These are phyloP conservation scores for Oreochromis mossambicus DNA, from an alignment of 2,797 vertebrate genomes.

Conservation along the genomic window DNA sequence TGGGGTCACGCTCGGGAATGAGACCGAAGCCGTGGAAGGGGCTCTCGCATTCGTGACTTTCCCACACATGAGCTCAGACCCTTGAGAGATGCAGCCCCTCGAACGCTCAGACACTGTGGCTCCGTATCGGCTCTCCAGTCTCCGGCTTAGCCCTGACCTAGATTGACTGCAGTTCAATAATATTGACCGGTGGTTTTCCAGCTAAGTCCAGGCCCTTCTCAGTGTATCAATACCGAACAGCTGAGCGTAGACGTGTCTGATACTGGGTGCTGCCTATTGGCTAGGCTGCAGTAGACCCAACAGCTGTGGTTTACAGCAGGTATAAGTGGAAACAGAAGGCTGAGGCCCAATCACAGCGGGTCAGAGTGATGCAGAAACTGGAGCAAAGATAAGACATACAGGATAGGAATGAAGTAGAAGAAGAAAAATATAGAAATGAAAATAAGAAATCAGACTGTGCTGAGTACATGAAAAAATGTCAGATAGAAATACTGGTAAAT, in stretches of 20 bases:
- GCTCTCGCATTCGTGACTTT: conserved; percentile 14
- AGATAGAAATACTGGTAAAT: background rate
- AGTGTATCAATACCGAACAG: conserved; percentile 34
- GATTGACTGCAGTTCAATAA: conserved; percentile 72
- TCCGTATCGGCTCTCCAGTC: conserved; percentile 50
- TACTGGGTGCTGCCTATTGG: background rate
- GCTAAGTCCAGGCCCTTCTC: conserved; percentile 42
- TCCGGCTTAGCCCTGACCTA: conserved; percentile 38
- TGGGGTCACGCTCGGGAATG: conserved; percentile 33
- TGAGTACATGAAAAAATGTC: background rate
- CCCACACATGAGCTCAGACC: conserved; percentile 22
- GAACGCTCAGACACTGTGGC: conserved; percentile 65
- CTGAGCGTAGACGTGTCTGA: conserved; percentile 10
- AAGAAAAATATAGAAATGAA: background rate
- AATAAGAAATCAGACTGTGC: background rate
- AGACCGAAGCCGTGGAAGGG: background rate
- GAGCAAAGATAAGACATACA: background rate
- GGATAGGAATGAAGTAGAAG: background rate
- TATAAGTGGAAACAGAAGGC: background rate
- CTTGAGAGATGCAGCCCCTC: conserved; percentile 29
- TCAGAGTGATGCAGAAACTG: background rate
- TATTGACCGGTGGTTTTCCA: conserved; percentile 63
- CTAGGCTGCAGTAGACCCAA: background rate
- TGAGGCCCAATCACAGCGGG: background rate
- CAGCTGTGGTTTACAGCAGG: background rate